Percentiles rank a stretch among this genome's conserved stretches.
These are phyloP conservation scores for Syrmaticus mikado DNA, from an alignment of 2,113 vertebrate genomes.

Conservation along the genomic window DNA sequence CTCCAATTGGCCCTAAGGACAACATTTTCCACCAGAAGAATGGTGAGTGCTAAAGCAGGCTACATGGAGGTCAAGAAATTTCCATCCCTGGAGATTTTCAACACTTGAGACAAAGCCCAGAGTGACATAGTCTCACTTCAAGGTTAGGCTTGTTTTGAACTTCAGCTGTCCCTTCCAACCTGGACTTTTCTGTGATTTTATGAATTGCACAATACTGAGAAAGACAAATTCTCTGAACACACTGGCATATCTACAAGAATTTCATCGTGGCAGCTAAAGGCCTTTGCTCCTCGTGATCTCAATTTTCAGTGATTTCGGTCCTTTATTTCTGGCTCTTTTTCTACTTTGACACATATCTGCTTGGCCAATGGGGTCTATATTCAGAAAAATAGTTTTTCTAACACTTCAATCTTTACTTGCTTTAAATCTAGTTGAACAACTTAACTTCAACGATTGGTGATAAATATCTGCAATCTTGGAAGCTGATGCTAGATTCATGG, in stretches of 20 bases:
- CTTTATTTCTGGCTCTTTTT: neutral
- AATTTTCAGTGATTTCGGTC: neutral
- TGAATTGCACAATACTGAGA: neutral
- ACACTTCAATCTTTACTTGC: neutral
- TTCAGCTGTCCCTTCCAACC: neutral
- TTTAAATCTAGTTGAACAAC: neutral
- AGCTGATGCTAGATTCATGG: neutral
- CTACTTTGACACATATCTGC: neutral
- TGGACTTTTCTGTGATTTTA: neutral
- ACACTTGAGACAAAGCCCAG: neutral
- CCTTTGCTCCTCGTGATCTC: neutral
- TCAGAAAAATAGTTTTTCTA: neutral
- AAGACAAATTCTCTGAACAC: neutral
- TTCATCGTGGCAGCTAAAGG: neutral
- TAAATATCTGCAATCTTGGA: neutral
- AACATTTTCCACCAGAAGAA: neutral
- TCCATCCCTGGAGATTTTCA: neutral
- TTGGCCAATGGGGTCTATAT: neutral
- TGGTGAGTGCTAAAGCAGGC: neutral
- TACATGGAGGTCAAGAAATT: neutral
- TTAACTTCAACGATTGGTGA: neutral
- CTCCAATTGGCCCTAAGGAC: rapidly evolving
- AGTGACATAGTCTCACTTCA: neutral
- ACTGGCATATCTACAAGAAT: neutral
- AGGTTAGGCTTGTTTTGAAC: neutral